Conservation (phyloP, 2,797 vertebrate species). For the Sebastiscus tertius region DNA sequence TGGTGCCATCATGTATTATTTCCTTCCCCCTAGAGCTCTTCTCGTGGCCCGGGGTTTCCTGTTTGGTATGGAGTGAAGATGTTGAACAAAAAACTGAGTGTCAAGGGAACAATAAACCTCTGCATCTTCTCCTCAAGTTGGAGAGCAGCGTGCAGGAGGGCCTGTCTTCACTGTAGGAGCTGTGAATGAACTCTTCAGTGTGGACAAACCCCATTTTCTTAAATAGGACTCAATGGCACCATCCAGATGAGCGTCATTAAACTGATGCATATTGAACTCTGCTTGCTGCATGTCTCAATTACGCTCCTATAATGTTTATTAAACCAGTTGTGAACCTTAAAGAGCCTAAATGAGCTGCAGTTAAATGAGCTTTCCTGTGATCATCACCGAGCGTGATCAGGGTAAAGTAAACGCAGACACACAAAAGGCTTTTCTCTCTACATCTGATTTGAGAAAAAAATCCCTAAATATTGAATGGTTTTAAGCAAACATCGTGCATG, state of each 20-base stretch:
- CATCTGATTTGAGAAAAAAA: background rate
- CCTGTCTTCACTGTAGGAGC: conserved; percentile 5
- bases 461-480: background rate
- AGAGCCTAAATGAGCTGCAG: background rate
- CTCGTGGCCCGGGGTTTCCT: background rate
- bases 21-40: background rate
- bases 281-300: background rate
- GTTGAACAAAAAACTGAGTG: background rate
- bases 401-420: conserved; percentile 22
- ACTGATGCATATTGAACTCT: background rate
- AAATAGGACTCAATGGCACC: background rate
- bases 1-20: too few relatives aligned
- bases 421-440: background rate
- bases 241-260: background rate
- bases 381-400: background rate
- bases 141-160: conserved; percentile 29
- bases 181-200: conserved; percentile 38
- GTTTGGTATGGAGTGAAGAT: background rate
- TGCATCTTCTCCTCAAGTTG: conserved; percentile 51
- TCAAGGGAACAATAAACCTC: conserved; percentile 7
- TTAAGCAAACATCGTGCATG: background rate
- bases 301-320: background rate
- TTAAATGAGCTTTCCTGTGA: background rate
- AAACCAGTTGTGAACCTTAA: background rate
- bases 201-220: background rate